Percentiles rank a stretch among this genome's conserved stretches.
Evolutionary conservation across 2,113 vertebrate genomes (phyloP).

Genomic region (Turnix velox): DNA sequence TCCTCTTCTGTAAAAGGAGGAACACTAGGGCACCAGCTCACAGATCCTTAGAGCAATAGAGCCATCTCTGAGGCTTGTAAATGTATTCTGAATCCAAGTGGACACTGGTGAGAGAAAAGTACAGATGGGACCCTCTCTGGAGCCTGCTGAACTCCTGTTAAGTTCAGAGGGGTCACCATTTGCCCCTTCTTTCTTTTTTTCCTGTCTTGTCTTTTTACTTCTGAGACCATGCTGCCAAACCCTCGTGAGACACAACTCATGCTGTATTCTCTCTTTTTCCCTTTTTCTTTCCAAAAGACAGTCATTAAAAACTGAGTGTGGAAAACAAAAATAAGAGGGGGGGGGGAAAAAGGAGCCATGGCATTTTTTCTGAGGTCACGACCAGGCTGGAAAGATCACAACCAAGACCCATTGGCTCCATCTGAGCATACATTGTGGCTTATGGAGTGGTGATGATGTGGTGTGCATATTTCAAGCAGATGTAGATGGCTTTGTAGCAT

Average conservation of each 20-base stretch:
- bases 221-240: not conserved
- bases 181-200: not conserved
- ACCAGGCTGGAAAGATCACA: not conserved
- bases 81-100: conserved; percentile 1
- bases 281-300: not conserved
- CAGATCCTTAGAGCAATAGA: not conserved
- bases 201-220: not conserved
- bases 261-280: not conserved
- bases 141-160: not conserved
- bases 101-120: not conserved
- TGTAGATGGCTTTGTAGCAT: not conserved
- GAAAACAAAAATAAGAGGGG: not conserved
- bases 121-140: not conserved
- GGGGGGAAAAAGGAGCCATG: rapidly evolving
- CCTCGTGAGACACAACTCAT: not conserved
- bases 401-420: not conserved
- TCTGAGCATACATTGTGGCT: not conserved
- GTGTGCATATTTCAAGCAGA: conserved; percentile 28
- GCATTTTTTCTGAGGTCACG: not conserved
- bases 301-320: not conserved
- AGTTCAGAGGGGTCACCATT: not conserved
- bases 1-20: conserved; percentile 2
- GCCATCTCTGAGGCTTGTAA: not conserved
- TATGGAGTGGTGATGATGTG: not conserved
- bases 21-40: conserved; percentile 15